Evolutionary conservation across 2,888 invertebrate species (phyloP).

Genomic region (Chironomus tentans): DNA sequence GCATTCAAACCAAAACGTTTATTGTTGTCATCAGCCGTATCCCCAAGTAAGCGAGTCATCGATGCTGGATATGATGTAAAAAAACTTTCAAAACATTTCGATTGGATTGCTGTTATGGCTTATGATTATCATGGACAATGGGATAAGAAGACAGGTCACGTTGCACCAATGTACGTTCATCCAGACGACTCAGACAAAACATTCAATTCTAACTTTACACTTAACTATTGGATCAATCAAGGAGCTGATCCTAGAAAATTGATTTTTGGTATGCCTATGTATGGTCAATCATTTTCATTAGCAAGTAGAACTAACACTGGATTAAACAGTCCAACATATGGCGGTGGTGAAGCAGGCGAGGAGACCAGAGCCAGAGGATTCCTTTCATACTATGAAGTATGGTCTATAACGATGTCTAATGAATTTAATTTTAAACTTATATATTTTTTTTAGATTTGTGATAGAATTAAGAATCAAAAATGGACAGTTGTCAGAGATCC

Average conservation of each 20-base stretch:
- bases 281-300: conserved; percentile 80
- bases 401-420: not conserved
- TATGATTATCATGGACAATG: conserved; percentile 89
- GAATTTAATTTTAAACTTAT: conserved; percentile 39
- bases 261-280: conserved; percentile 80
- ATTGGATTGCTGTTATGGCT: conserved; percentile 87
- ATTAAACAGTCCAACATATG: conserved; percentile 69
- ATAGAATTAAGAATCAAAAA: conserved; percentile 60
- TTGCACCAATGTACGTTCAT: conserved; percentile 75
- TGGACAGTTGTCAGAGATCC: conserved; percentile 73
- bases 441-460: conserved; percentile 51
- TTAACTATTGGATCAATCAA: conserved; percentile 74
- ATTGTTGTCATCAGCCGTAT: conserved; percentile 73
- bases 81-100: conserved; percentile 61
- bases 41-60: conserved; percentile 73
- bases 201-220: conserved; percentile 79
- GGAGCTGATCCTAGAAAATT: conserved; percentile 72
- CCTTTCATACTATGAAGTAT: conserved; percentile 76
- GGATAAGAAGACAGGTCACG: conserved; percentile 84
- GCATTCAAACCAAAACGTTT: conserved; percentile 63
- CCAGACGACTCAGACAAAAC: conserved; percentile 63
- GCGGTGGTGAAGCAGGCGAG: conserved; percentile 83
- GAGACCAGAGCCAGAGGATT: conserved; percentile 81
- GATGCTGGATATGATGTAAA: conserved; percentile 79
- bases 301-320: conserved; percentile 55